Evolutionary conservation across 1,140 invertebrate genomes (phyloP).

Genomic region (Lepeophtheirus salmonis): DNA sequence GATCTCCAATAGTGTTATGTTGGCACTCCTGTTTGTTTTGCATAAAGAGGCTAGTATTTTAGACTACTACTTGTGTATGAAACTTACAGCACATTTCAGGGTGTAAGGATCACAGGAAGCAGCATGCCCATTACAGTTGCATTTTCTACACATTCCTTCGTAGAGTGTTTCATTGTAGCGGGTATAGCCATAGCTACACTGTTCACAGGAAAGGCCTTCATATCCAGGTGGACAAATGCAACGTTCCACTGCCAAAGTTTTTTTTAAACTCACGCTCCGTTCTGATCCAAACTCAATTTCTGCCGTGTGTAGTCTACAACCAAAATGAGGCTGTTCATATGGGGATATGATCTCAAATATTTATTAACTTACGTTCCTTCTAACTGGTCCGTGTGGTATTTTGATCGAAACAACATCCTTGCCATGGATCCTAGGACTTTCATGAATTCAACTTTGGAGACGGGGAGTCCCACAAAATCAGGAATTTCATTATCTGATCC

Average conservation of each 20-base stretch:
- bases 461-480: slow-evolving; percentile 30
- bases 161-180: slow-evolving; percentile 39
- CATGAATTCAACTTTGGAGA: slow-evolving; percentile 57
- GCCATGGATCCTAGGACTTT: slow-evolving; percentile 57
- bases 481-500: slow-evolving; percentile 23
- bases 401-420: slow-evolving; percentile 61
- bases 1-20: slow-evolving; percentile 45
- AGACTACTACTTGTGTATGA: too few relatives aligned
- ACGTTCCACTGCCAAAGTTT: slow-evolving; percentile 31
- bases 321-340: not conserved
- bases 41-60: slow-evolving; percentile 15
- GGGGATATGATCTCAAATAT: slow-evolving; percentile 1
- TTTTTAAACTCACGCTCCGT: slow-evolving; percentile 23
- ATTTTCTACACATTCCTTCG: slow-evolving; percentile 51
- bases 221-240: slow-evolving; percentile 42
- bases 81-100: slow-evolving; percentile 51
- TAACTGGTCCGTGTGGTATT: slow-evolving; percentile 82
- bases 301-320: slow-evolving; percentile 29
- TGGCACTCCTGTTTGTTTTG: slow-evolving; percentile 36
- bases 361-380: slow-evolving; percentile 43
- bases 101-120: slow-evolving; percentile 54
- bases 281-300: slow-evolving; percentile 30
- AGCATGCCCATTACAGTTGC: slow-evolving; percentile 73
- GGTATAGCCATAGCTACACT: slow-evolving; percentile 63
- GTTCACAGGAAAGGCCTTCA: slow-evolving; percentile 59